phyloP scores from a whole-genome alignment of 1,140 invertebrate genomes.

The Carposina sasakii region DNA sequence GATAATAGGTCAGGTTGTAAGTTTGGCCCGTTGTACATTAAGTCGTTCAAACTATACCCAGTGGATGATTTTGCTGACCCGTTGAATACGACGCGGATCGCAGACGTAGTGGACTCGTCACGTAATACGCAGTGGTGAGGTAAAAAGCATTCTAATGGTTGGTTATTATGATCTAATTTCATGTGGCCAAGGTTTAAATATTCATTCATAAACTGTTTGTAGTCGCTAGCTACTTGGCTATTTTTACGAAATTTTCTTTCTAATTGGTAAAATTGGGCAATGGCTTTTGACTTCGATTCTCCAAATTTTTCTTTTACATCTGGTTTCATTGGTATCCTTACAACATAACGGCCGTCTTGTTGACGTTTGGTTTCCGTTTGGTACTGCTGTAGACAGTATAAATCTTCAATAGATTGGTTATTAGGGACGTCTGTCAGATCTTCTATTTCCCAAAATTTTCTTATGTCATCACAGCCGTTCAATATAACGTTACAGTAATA shows the following conservation, averaged over 20 bases:
- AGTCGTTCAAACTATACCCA: constrained; percentile 4
- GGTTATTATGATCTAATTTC: constrained; percentile 7
- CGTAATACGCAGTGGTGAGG: constrained; percentile 10
- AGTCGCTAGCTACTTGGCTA: constrained; percentile 11
- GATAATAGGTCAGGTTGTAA: constrained; percentile 9
- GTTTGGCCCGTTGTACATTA: constrained; percentile 5
- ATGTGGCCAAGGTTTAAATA: constrained; percentile 35
- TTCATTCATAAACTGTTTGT: constrained; percentile 30
- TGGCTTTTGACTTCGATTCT: constrained; percentile 13
- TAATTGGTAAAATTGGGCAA: constrained; percentile 19
- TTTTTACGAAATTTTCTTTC: constrained; percentile 15
- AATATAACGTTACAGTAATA: constrained; percentile 8
- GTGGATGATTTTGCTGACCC: constrained; percentile 3
- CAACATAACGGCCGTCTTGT: constrained; percentile 18
- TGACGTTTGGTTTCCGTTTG: constrained; percentile 8
- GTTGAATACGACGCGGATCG: constrained; percentile 14
- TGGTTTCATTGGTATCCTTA: constrained; percentile 19
- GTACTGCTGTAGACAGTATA: too few relatives aligned
- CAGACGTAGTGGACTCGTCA: constrained; percentile 4
- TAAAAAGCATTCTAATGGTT: too few relatives aligned
- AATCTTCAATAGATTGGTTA: constrained; percentile 27
- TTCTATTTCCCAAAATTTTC: constrained; percentile 37
- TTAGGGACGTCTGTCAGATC: constrained; percentile 18
- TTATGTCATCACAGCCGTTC: constrained; percentile 9
- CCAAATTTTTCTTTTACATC: constrained; percentile 16